Evolutionary conservation across 2,888 invertebrate genomes (phyloP).

Genomic region (Aspidapion aeneum): DNA sequence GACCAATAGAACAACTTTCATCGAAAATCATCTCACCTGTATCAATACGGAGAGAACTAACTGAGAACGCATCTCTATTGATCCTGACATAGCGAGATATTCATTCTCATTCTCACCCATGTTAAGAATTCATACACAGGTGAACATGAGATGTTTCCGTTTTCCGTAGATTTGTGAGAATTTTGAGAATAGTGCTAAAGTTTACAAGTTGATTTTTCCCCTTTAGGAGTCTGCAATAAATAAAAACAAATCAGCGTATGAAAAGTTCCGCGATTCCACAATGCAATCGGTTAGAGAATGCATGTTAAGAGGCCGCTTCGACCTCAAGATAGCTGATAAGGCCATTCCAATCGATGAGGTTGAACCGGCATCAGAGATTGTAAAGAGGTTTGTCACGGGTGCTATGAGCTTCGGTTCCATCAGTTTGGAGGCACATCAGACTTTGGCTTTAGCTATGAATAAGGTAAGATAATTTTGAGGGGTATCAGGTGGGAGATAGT

Average conservation of each 20-base stretch:
- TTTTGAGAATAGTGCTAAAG: no score
- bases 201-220: neutral
- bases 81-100: no score
- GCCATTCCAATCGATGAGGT: slow-evolving; percentile 84
- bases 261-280: slow-evolving; percentile 81
- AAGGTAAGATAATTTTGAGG: slow-evolving; percentile 51
- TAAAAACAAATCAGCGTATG: slow-evolving; percentile 81
- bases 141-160: no score
- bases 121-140: no score
- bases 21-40: no score
- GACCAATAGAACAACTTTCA: no score
- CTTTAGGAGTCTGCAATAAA: slow-evolving; percentile 77
- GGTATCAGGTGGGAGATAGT: no score
- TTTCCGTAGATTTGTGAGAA: no score
- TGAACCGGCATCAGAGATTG: slow-evolving; percentile 91
- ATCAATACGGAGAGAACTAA: no score
- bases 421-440: slow-evolving; percentile 92
- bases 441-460: slow-evolving; percentile 97
- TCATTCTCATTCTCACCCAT: no score
- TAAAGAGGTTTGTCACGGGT: slow-evolving; percentile 90
- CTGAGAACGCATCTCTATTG: no score
- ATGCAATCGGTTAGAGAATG: slow-evolving; percentile 82
- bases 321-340: slow-evolving; percentile 73
- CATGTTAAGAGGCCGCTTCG: slow-evolving; percentile 90
- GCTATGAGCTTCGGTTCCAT: slow-evolving; percentile 65